These are phyloP conservation scores for Macquaria australasica DNA, from an alignment of 2,113 vertebrate species.

Conservation along the genomic window DNA sequence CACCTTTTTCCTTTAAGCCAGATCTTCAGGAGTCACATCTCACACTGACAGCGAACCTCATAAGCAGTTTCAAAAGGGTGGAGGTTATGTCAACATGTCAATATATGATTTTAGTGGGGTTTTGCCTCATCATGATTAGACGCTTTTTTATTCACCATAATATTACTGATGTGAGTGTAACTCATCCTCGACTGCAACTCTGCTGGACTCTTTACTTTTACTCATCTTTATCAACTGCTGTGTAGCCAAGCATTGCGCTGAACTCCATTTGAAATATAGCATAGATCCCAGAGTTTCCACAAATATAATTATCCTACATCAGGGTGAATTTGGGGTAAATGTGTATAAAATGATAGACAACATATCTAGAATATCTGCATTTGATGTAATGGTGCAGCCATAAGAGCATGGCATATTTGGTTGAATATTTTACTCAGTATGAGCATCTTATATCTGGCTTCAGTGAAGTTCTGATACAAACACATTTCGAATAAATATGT, in stretches of 20 bases:
- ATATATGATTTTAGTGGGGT: neutral
- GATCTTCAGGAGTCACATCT: neutral
- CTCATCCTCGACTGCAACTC: conserved; percentile 13
- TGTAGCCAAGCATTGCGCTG: conserved; percentile 13
- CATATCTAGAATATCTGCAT: neutral
- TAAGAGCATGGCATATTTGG: neutral
- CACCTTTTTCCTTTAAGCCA: neutral
- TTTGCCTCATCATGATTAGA: neutral
- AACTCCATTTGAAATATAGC: conserved; percentile 11
- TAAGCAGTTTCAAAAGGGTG: neutral
- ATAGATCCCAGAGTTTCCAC: neutral
- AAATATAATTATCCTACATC: neutral
- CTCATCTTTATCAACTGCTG: neutral
- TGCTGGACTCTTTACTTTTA: neutral
- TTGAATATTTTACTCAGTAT: neutral
- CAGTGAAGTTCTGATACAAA: conserved; percentile 4
- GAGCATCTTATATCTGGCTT: neutral
- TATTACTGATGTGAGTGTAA: conserved; percentile 12
- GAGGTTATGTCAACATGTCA: neutral
- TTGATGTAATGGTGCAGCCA: conserved; percentile 20
- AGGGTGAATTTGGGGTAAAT: neutral
- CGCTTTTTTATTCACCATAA: neutral
- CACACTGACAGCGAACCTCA: neutral
- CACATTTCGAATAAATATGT: neutral
- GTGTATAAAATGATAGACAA: neutral